Percentiles rank a stretch among this genome's conserved stretches.
These are phyloP conservation scores for Pipra filicauda DNA, from an alignment of 2,113 vertebrate species.

Conservation along the genomic window DNA sequence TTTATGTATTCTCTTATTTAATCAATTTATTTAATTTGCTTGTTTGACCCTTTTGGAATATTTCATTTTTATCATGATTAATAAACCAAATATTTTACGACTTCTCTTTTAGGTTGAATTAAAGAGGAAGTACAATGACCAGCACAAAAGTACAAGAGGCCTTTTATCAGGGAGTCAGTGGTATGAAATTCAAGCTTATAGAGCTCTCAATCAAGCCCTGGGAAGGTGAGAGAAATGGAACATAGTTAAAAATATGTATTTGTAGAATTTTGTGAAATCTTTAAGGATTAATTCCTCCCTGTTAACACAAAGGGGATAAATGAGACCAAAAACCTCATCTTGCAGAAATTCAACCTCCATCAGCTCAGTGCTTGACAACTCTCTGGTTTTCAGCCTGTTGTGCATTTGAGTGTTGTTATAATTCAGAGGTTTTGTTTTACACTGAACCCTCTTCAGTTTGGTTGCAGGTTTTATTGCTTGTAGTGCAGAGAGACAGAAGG, in stretches of 20 bases:
- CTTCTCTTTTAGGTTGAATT: slow-evolving; percentile 86
- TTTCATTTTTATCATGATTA: neutral
- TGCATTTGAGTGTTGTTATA: neutral
- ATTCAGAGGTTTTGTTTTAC: neutral
- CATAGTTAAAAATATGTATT: neutral
- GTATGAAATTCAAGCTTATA: slow-evolving; percentile 98
- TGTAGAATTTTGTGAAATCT: neutral
- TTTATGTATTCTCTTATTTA: neutral
- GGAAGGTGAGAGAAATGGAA: slow-evolving; percentile 81
- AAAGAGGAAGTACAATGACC: slow-evolving; percentile 96
- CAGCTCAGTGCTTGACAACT: neutral
- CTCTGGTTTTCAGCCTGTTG: neutral
- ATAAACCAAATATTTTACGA: neutral
- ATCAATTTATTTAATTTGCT: neutral
- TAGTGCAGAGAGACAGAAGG: neutral
- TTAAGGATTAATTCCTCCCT: neutral
- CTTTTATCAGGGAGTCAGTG: slow-evolving; percentile 90
- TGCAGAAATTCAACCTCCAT: neutral
- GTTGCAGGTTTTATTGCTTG: neutral
- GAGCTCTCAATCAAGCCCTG: slow-evolving; percentile 95
- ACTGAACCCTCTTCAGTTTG: neutral
- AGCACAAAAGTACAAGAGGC: slow-evolving; percentile 86
- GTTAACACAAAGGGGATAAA: no score
- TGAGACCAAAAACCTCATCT: no score
- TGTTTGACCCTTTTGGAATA: neutral